Evolutionary conservation across 2,797 vertebrate genomes (phyloP), one percentile per base, ranked within the genome.

Genomic region (Podargus strigoides): DNA sequence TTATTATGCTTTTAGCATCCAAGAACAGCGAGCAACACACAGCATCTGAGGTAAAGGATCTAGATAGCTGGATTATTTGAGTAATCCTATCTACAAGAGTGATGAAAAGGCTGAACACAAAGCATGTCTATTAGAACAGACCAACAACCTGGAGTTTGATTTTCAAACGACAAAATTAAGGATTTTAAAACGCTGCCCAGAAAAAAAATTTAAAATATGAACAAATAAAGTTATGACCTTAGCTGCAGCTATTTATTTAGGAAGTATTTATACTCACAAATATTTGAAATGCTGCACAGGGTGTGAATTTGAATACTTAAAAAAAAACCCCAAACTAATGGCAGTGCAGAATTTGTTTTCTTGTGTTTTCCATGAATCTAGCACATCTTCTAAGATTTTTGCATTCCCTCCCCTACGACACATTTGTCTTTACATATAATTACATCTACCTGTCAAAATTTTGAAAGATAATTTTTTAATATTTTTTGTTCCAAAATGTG

Each of bases 41-140:
- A 27, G 75, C 44, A 64, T 83, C 5, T 6, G 60, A 91, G 59
- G 75, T 90, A 77, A 94, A 58, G 82, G 73, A 93, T 95, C 83
- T 90, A 79, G 77, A 89, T 47, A 27, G n/a, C 47, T 68, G 87
- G 88, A 95, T 96, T 96, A 96, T 85, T 79, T 77, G 53, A 95
- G 85, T 91, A 94, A 97, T 95, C 80, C 78, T 74, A 58, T 56
- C 92, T 89, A 56, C 84, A 60, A 73, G 90, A 73, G 91, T 69
- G 89, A 95, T 90, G 95, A 97, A 96, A 97, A 94, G 93, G 46
- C 60, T 85, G 81, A 89, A 60, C 89, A 91, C 87, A 87, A 94
- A 96, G 87, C 58, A 68, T 37, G 12, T 82, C 75, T 75, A n/a
- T 77, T 64, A 77, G 52, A 90, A 88, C 13, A 90, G 46, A 68